Evolutionary conservation across 2,797 vertebrate species (phyloP).

Genomic region (Mormyrus hasselquistii): DNA sequence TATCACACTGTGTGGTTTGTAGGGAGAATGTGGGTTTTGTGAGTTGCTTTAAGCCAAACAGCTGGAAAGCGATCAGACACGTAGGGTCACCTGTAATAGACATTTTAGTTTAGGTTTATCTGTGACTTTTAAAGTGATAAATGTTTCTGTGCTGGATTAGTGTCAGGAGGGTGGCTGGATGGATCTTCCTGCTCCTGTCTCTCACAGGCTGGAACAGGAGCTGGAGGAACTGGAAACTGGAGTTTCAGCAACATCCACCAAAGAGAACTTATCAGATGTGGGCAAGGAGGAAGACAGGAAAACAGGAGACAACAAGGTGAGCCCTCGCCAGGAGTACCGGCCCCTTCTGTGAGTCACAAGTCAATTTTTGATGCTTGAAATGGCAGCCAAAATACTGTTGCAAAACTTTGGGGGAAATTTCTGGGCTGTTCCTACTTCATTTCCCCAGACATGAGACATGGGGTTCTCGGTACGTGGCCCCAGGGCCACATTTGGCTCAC

Average conservation of each 20-base stretch:
- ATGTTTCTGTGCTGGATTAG: neutral
- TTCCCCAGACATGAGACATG: neutral
- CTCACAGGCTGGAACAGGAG: conserved; percentile 74
- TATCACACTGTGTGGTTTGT: neutral
- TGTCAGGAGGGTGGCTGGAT: neutral
- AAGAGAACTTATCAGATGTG: conserved; percentile 53
- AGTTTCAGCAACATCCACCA: conserved; percentile 48
- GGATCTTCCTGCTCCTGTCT: neutral
- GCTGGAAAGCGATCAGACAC: neutral
- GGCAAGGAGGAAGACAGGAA: conserved; percentile 25
- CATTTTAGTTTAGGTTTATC: neutral
- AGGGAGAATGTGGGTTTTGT: neutral
- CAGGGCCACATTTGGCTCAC: neutral
- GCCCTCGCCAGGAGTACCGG: neutral
- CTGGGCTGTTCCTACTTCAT: neutral
- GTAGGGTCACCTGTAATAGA: neutral
- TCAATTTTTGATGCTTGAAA: neutral
- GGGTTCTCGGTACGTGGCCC: neutral
- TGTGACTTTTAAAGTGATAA: neutral
- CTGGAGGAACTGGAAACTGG: conserved; percentile 66
- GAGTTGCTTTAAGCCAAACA: neutral
- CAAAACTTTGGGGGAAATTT: neutral
- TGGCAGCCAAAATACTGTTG: neutral
- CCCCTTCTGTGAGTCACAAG: neutral
- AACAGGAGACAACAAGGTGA: conserved; percentile 47